These are phyloP conservation scores for Herpailurus yagouaroundi DNA, from an alignment of 2,113 vertebrate genomes.

Conservation along the genomic window DNA sequence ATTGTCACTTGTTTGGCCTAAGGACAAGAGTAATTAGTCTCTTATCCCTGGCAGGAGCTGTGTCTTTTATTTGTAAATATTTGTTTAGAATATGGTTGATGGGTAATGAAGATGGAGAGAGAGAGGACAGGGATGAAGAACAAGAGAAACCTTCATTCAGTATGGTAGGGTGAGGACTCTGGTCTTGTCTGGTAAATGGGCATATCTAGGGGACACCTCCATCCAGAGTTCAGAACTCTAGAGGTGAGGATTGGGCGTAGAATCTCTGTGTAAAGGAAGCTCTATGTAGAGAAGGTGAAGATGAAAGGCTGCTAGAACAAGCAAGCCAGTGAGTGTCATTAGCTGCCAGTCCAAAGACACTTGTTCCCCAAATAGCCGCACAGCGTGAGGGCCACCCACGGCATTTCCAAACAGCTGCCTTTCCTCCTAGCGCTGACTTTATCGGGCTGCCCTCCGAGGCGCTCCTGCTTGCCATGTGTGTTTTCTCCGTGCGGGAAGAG, in stretches of 20 bases:
- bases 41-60: neutral
- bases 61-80: neutral
- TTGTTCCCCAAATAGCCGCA: neutral
- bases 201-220: neutral
- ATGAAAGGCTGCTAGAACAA: neutral
- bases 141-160: neutral
- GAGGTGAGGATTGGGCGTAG: neutral
- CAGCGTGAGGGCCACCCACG: neutral
- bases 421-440: neutral
- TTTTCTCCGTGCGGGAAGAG: neutral
- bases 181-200: neutral
- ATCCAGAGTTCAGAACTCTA: neutral
- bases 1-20: neutral
- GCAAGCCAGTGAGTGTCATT: neutral
- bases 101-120: neutral
- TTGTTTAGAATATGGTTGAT: neutral
- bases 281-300: neutral
- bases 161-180: neutral
- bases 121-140: neutral
- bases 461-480: neutral
- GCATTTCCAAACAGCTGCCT: neutral
- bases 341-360: neutral
- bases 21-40: neutral
- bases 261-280: neutral
- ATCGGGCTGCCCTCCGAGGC: neutral